phyloP scores from a whole-genome alignment of 2,797 vertebrate species.

The Menidia menidia region DNA sequence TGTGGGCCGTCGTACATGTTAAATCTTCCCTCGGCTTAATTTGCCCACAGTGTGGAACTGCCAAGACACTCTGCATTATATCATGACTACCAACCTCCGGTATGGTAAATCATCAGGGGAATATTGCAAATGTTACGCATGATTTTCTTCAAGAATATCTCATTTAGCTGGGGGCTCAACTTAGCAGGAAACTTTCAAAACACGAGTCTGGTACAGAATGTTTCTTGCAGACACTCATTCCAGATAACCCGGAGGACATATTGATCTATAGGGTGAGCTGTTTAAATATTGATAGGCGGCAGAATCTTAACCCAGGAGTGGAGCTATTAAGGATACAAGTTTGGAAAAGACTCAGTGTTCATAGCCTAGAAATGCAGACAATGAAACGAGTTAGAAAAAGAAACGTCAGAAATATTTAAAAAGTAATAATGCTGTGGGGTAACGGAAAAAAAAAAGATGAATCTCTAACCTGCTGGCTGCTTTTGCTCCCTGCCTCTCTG shows the following conservation, averaged over 20 bases:
- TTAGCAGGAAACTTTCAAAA: conserved; percentile 32
- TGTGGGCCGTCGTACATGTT: conserved; percentile 40
- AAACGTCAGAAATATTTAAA: fast-evolving
- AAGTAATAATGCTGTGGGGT: background rate
- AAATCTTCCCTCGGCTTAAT: conserved; percentile 40
- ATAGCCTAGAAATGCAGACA: background rate
- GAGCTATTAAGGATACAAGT: conserved; percentile 13
- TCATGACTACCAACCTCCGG: conserved; percentile 31
- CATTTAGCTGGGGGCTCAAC: conserved; percentile 28
- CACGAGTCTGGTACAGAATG: background rate
- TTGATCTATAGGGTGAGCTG: conserved; percentile 27
- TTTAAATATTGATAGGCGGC: conserved; percentile 28
- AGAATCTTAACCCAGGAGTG: conserved; percentile 15
- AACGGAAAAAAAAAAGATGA: background rate
- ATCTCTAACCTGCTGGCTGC: background rate
- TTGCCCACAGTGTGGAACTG: conserved; percentile 37
- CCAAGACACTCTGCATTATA: conserved; percentile 42
- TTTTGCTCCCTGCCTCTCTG: conserved; percentile 19
- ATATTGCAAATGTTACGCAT: conserved; percentile 26
- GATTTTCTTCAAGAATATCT: conserved; percentile 39
- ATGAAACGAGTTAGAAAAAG: background rate
- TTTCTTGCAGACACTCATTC: conserved; percentile 19
- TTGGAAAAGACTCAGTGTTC: background rate
- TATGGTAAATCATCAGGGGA: conserved; percentile 29
- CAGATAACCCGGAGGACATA: conserved; percentile 19